Percentiles rank a stretch among this genome's conserved stretches.
Evolutionary conservation across 2,888 invertebrate species (phyloP).

Genomic region (Agonopterix subpropinquella): DNA sequence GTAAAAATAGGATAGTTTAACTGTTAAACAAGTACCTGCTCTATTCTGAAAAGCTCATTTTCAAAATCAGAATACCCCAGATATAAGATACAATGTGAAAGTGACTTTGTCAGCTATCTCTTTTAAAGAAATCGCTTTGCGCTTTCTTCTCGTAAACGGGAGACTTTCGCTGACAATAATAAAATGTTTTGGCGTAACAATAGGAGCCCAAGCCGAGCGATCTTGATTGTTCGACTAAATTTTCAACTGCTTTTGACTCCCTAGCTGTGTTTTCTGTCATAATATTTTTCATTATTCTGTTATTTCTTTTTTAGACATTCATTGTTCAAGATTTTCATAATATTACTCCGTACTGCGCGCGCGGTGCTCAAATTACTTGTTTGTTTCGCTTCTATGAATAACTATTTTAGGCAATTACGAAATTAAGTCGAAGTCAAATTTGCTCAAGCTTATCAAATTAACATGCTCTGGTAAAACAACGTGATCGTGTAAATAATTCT

Average conservation of each 20-base stretch:
- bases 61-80: not conserved
- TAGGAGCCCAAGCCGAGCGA: conserved; percentile 35
- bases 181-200: conserved; percentile 45
- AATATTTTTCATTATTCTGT: conserved; percentile 8
- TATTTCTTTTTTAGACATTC: conserved; percentile 4
- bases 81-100: conserved; percentile 1
- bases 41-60: not conserved
- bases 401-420: not conserved
- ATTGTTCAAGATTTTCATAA: conserved; percentile 2
- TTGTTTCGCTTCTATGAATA: not conserved
- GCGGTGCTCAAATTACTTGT: not conserved
- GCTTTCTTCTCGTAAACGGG: conserved; percentile 47
- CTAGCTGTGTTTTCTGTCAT: conserved; percentile 6
- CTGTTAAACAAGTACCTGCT: no score
- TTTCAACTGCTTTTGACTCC: conserved; percentile 31
- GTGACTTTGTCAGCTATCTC: conserved; percentile 22
- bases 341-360: not conserved
- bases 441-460: no score
- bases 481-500: no score
- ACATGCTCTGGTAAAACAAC: no score
- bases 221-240: conserved; percentile 46
- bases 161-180: conserved; percentile 52
- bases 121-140: conserved; percentile 40
- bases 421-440: no score
- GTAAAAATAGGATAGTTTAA: no score